Base-by-base conservation (phyloP, 2,888 invertebrate species). In the Lissonota sp. region DNA sequence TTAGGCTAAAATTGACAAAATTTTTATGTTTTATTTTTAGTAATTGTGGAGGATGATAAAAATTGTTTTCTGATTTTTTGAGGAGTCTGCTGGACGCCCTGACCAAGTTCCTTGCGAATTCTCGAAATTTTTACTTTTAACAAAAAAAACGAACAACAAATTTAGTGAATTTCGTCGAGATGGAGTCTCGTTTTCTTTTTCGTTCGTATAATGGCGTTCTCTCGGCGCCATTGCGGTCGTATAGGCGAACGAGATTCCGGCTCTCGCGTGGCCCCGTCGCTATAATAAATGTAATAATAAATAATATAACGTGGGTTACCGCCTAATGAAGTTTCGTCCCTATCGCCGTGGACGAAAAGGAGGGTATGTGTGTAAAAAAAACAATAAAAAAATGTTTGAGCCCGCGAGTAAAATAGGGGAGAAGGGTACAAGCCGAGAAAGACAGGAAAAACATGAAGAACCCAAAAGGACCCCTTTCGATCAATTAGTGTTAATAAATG, bases 401-500 rank as follows among this genome's bases (percentile, higher is more conserved):
- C 16, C 46, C 14, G 8, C 44, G 69, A 62, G 57, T 62, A 53
- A 73, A 64, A 12, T 57, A 72, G 8, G 55, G 37, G 64, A 40
- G 39, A 40, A 44, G 62, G 26, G 64, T 66, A 69, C 78, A 78
- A 76, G 37, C 37, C 46, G 12, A n/a, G 51, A 62, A 62, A 44
- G 49, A 58, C 58, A 46, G 55, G 14, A 6, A 10, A 67, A 66
- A 55, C 53, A 57, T 44, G 60, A 57, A 26, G 66, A 76, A 60
- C 74, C 76, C 76, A 69, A 26, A 3, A 26, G 76, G 83, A 84
- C 82, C 88, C 87, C 88, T 90, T 90, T 89, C 90, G 90, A 91
- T 92, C 90, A 92, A 91, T 92, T 92, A 92, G 90, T 88, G 87
- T 87, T 91, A 92, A 91, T 91, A 91, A 92, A 84, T 84, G 81